Percentiles rank a stretch among this genome's conserved stretches.
phyloP scores from a whole-genome alignment of 37 sponge, comb jelly and placozoan species.

The Ephydatia muelleri region DNA sequence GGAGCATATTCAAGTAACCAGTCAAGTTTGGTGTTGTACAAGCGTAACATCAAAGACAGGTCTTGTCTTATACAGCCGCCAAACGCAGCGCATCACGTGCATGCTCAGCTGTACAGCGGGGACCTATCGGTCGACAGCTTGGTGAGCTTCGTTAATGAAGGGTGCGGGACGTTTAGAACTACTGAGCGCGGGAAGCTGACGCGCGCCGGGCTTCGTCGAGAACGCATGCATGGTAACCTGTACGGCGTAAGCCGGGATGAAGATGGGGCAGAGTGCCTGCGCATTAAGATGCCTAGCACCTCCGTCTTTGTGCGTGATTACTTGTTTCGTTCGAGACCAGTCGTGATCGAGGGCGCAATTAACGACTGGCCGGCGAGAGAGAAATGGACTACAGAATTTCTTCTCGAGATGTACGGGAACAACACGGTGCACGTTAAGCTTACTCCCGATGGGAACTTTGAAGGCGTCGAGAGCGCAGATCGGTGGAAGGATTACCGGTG shows the following conservation, averaged over 20 bases:
- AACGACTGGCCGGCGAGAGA: slow-evolving; percentile 65
- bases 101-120: slow-evolving; percentile 52
- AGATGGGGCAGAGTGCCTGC: slow-evolving; percentile 27
- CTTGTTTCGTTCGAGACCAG: slow-evolving; percentile 67
- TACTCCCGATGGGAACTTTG: slow-evolving; percentile 71
- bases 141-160: slow-evolving; percentile 63
- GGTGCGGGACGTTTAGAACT: slow-evolving; percentile 58
- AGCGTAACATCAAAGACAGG: slow-evolving; percentile 29
- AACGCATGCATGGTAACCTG: slow-evolving; percentile 46
- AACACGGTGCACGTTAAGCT: slow-evolving; percentile 71
- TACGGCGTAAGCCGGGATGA: slow-evolving; percentile 12
- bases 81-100: background rate
- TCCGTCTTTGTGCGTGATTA: slow-evolving; percentile 47
- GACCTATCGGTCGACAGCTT: slow-evolving; percentile 9
- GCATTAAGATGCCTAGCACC: slow-evolving; percentile 34
- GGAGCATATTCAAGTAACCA: background rate
- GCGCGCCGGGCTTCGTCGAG: slow-evolving; percentile 32
- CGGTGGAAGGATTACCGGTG: slow-evolving; percentile 47
- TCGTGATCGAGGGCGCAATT: slow-evolving; percentile 54
- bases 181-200: slow-evolving; percentile 22
- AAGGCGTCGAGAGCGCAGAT: slow-evolving; percentile 70
- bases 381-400: slow-evolving; percentile 68
- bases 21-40: slow-evolving; percentile 41
- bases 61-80: slow-evolving; percentile 43
- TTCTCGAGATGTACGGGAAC: slow-evolving; percentile 33